These are phyloP conservation scores for Enteromius trimaculatus DNA, from an alignment of 2,797 vertebrate genomes.

Conservation along the genomic window DNA sequence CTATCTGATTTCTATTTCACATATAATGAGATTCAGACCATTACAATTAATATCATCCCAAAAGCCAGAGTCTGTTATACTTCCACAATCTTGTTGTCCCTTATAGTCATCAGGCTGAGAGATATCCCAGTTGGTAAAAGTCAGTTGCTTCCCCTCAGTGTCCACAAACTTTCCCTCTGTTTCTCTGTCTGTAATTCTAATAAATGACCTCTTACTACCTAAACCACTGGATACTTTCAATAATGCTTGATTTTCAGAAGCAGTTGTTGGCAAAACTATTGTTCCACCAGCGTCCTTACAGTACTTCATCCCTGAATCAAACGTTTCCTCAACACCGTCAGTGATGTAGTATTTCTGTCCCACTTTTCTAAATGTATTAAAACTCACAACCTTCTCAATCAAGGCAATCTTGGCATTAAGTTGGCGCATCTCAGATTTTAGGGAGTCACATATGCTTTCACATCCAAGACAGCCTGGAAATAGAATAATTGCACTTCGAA, in stretches of 20 bases:
- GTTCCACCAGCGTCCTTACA: conserved; percentile 34
- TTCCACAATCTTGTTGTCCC: conserved; percentile 26
- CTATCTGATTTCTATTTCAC: conserved; percentile 31
- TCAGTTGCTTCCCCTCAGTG: conserved; percentile 6
- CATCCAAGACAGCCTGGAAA: neutral
- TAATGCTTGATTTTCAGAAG: conserved; percentile 37
- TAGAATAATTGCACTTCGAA: neutral
- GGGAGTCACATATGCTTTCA: neutral
- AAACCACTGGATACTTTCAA: neutral
- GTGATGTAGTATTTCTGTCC: conserved; percentile 42
- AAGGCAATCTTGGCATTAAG: conserved; percentile 27
- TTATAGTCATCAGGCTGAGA: conserved; percentile 40
- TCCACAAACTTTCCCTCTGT: conserved; percentile 40
- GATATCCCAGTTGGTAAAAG: conserved; percentile 7
- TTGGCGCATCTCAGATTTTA: conserved; percentile 22
- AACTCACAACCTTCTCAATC: conserved; percentile 36
- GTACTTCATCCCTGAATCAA: conserved; percentile 2
- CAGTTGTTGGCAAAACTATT: conserved; percentile 30
- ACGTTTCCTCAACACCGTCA: neutral
- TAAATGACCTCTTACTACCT: neutral
- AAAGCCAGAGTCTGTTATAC: neutral
- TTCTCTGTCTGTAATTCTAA: conserved; percentile 31
- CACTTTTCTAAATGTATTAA: conserved; percentile 14
- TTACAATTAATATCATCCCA: conserved; percentile 45
- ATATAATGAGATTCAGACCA: neutral